Evolutionary conservation across 1,140 invertebrate species (phyloP), one percentile per base, ranked within the genome.

Genomic region (Anagrus nilaparvatae): DNA sequence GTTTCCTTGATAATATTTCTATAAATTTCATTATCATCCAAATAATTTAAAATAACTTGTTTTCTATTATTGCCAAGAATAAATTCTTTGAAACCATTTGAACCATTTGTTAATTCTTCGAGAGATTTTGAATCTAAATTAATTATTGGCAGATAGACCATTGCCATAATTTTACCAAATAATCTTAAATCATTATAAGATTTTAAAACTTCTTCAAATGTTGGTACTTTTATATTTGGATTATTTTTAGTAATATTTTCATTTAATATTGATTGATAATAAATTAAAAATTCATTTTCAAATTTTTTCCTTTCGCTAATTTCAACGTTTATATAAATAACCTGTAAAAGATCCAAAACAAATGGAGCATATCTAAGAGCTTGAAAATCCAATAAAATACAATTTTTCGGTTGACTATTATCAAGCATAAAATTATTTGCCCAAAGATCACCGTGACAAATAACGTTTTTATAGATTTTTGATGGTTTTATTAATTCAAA

Each of bases 361-460:
- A 61, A 64, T 5, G 67, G 66, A 4, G 51, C 57, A 19, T 67
- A 67, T 7, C 70, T 55, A 5, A 64, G 58, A 3, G 70, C 53
- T 60, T 75, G 72, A 44, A 71, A 76, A 50, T 77, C 74, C 1
- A 77, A 69, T 1, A 78, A 48, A 1, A 72, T 42, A 35, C 72
- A 73, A 17, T 68, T 54, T 8, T 69, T 46, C 18, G n/a, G n/a
- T n/a, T n/a, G n/a, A n/a, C 63, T 62, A 40, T 71, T 71, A 20
- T 65, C 54, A 19, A 73, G 60, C 37, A 61, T 30, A 4, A 31
- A 14, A 27, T 44, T 44, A 23, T 39, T 44, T 3, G 35, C 5
- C 43, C 43, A 39, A 12, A 20, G 7, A 13, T 44, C 43, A 0
- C 35, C 36, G n/a, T 44, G 43, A 12, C 29, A 44, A 9, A 44